Conservation (phyloP, 2,888 invertebrate species). For the Epinotia demarniana region DNA sequence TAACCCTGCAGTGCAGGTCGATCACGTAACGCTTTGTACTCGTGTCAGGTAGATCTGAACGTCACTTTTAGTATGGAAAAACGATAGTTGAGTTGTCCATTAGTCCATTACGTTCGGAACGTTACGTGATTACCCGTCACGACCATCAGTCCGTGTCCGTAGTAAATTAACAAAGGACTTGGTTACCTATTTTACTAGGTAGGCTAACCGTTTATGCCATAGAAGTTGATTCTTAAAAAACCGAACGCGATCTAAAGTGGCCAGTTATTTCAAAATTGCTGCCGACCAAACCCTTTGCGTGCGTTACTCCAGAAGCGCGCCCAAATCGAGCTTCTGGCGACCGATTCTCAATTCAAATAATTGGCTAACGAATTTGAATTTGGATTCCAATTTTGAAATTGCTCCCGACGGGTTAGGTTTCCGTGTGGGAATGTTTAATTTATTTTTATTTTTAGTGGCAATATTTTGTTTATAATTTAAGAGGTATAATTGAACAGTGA, state of each 20-base stretch:
- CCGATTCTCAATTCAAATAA: conserved; percentile 51
- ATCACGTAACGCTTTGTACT: too few relatives aligned
- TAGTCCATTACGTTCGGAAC: too few relatives aligned
- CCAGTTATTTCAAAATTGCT: conserved; percentile 20
- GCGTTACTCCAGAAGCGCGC: conserved; percentile 61
- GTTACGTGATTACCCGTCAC: too few relatives aligned
- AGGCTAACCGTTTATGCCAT: background rate
- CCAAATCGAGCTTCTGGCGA: conserved; percentile 68
- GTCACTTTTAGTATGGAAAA: too few relatives aligned
- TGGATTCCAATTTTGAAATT: conserved; percentile 47
- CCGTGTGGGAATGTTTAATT: conserved; percentile 66
- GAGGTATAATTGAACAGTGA: background rate
- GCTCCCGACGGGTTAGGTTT: conserved; percentile 56
- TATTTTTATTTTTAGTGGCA: conserved; percentile 4
- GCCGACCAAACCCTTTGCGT: conserved; percentile 56
- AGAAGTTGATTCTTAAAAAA: background rate
- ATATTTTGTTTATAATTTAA: background rate
- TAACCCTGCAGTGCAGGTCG: too few relatives aligned
- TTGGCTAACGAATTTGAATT: conserved; percentile 45
- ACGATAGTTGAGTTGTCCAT: too few relatives aligned
- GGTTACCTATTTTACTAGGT: too few relatives aligned
- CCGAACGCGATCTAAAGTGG: conserved; percentile 34
- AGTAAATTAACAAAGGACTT: too few relatives aligned
- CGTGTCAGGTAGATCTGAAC: too few relatives aligned
- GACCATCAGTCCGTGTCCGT: too few relatives aligned